Evolutionary conservation across 2,797 vertebrate genomes (phyloP), one percentile per base, ranked within the genome.

Genomic region (Ceryle rudis): DNA sequence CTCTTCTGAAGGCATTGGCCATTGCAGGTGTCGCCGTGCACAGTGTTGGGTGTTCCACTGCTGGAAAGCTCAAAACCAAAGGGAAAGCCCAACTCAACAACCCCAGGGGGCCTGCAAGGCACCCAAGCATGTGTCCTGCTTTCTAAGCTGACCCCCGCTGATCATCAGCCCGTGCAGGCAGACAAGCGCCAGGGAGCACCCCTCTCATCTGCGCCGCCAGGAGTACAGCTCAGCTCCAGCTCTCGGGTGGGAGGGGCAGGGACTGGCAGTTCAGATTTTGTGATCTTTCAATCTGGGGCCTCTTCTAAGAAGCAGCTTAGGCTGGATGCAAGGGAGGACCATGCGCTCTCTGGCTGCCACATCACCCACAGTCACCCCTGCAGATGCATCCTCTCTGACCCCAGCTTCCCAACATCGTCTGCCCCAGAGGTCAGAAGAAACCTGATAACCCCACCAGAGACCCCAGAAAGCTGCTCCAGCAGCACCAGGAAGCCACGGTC

Each of bases 271-370:
- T 42, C 42, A 21, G 31, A 26, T 65, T 44, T 18, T 37, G 41
- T 51, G 25, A 69, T 37, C 62, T 64, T 61, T 49, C 37, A 72
- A 46, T 33, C 69, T 10, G 19, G 8, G 29, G 22, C 6, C 60
- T 37, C 65, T 55, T 33, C 42, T 47, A 66, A 86, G 82, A 6
- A 55, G 69, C 72, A 89, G 61, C 20, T 54, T 8, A 57, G 69
- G 61, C 41, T 74, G 41, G n/a, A 41, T 11, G 29, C 0, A 2
- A 81, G 64, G 29, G 39, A 74, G 31, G 65, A 47, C 57, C 61
- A 16, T 0, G 1, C n/a, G 72, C 35, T 1, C 1, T 1, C 19
- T 0, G 0, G 49, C 81, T 60, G 60, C n/a, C 60, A 5, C 39
- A 4, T 14, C 2, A 5, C 8, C 57, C 65, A 31, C 29, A 8